Base-by-base conservation (phyloP, 2,113 vertebrate genomes). In the Oryzias celebensis region DNA sequence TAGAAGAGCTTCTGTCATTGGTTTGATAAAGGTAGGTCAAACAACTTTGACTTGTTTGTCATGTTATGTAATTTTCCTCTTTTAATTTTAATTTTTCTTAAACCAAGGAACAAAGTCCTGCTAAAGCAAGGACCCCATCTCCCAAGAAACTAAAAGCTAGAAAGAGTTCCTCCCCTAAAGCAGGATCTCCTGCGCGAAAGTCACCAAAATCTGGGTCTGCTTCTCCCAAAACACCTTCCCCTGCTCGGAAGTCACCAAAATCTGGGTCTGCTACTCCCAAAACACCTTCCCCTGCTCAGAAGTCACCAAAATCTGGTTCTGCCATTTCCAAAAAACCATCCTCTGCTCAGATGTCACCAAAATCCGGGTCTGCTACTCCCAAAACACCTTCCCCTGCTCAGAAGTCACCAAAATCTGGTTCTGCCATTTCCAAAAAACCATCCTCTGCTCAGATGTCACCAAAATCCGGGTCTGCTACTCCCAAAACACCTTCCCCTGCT, bases 1-100 rank as follows among this genome's bases (percentile, higher is more conserved):
- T 3, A 87, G 94, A 62, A 88, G 93, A 55, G 93, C 90, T 18
- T 89, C 88, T n/a, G 85, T 68, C 26, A 89, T 88, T 18, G 85
- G 86, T 0, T 16, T 88, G 43, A 28, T 78, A 3, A 83, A 90
- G 87, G 95, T 95, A 90, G 78, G 52, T 42, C 1, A 53, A 7
- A 18, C 2, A n/a, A 26, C 7, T 45, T 46, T 43, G 7, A 50
- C 8, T 3, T 16, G 2, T 47, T 0, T 14, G 17, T 42, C 3
- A 0, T 48, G 8, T 22, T 36, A 10, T 10, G 36, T 12, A 36
- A 36, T 36, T 12, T n/a, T 0, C 47, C 16, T 28, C n/a, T 17
- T 43, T 76, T 57, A 20, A 65, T 58, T n/a, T 52, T 0, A 1
- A 4, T 67, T 1, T 36, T 69, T 57, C 15, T n/a, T 54, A 83